Evolutionary conservation across 2,888 invertebrate genomes (phyloP).

Genomic region (Clistopyga incitator): DNA sequence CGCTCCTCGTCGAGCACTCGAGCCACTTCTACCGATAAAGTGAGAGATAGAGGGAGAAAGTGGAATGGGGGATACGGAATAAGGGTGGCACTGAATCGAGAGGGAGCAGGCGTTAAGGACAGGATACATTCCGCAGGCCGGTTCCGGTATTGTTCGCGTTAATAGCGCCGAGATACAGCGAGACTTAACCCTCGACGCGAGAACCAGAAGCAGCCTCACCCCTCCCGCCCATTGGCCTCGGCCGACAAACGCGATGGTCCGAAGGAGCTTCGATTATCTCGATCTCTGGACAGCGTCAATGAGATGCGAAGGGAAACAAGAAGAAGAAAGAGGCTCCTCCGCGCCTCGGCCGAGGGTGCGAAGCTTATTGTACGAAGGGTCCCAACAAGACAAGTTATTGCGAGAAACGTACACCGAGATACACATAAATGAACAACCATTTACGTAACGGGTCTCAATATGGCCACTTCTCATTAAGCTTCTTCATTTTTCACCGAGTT

Average conservation of each 20-base stretch:
- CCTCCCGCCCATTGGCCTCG: constrained; percentile 60
- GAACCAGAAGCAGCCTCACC: constrained; percentile 60
- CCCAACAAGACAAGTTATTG: constrained; percentile 40
- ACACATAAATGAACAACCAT: constrained; percentile 9
- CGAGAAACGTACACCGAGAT: constrained; percentile 15
- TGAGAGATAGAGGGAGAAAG: constrained; percentile 62
- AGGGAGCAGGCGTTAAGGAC: constrained; percentile 79
- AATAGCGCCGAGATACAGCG: constrained; percentile 82
- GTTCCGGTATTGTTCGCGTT: constrained; percentile 83
- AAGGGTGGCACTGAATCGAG: constrained; percentile 64
- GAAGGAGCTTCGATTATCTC: constrained; percentile 81
- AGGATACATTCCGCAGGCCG: constrained; percentile 81
- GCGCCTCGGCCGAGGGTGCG: constrained; percentile 33
- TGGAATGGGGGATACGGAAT: constrained; percentile 56
- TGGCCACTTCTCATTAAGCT: background rate
- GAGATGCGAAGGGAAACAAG: constrained; percentile 71
- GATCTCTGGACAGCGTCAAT: constrained; percentile 81
- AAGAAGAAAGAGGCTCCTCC: constrained; percentile 36
- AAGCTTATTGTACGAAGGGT: constrained; percentile 48
- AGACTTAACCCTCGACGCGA: constrained; percentile 72
- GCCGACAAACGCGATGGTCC: constrained; percentile 73
- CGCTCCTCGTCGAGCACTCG: constrained; percentile 70
- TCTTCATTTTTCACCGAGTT: background rate
- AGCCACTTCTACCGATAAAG: constrained; percentile 64
- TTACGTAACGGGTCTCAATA: background rate